phyloP scores from a whole-genome alignment of 2,888 invertebrate genomes.

The Sussaba pulchella region DNA sequence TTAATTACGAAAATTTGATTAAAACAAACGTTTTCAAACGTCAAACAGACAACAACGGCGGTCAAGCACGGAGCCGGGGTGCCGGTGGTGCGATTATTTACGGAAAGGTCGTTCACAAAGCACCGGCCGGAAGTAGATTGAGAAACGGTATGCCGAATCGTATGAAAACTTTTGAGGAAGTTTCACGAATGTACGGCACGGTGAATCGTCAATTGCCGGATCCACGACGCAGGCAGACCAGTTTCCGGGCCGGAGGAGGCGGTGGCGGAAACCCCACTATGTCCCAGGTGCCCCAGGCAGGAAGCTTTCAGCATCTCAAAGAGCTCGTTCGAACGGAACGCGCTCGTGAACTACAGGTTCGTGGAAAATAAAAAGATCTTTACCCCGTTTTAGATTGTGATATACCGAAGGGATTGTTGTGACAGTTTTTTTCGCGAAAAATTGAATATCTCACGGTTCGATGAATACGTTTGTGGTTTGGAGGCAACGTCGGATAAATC shows the following conservation, averaged over 20 bases:
- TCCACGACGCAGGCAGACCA: slow-evolving; percentile 83
- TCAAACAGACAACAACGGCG: slow-evolving; percentile 33
- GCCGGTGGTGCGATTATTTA: slow-evolving; percentile 86
- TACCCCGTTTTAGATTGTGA: too few relatives aligned
- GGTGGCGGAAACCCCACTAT: slow-evolving; percentile 68
- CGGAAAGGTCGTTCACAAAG: slow-evolving; percentile 90
- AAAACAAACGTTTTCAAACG: not conserved
- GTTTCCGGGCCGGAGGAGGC: slow-evolving; percentile 71
- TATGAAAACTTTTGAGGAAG: slow-evolving; percentile 85
- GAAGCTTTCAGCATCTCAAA: slow-evolving; percentile 91
- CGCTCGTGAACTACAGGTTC: slow-evolving; percentile 88
- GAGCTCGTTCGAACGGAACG: slow-evolving; percentile 92
- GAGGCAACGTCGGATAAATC: too few relatives aligned
- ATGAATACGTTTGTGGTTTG: too few relatives aligned
- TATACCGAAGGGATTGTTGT: too few relatives aligned
- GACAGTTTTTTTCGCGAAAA: too few relatives aligned
- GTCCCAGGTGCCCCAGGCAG: slow-evolving; percentile 78
- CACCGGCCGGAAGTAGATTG: slow-evolving; percentile 85
- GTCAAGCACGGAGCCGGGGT: slow-evolving; percentile 75
- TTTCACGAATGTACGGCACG: slow-evolving; percentile 85
- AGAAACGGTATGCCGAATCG: slow-evolving; percentile 83
- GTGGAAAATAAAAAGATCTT: slow-evolving; percentile 9
- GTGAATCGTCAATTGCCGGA: slow-evolving; percentile 85
- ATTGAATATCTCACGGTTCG: too few relatives aligned
- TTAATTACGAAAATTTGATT: not conserved